Percentiles rank a stretch among this genome's conserved stretches.
These are phyloP conservation scores for Nanorana parkeri DNA, from an alignment of 2,113 vertebrate genomes.

Conservation along the genomic window DNA sequence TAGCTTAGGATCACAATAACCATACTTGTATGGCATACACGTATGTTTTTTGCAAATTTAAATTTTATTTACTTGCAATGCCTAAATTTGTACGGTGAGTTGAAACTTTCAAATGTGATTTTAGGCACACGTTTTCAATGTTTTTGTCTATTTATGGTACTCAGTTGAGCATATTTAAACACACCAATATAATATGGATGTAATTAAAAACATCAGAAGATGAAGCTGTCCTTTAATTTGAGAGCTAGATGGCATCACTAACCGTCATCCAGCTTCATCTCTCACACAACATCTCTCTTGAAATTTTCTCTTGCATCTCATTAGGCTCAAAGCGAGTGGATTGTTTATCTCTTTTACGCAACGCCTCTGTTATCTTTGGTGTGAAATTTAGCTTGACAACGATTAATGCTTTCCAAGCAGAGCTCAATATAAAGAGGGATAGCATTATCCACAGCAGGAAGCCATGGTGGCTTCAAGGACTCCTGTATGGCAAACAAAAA, in stretches of 20 bases:
- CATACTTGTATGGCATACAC: too few relatives aligned
- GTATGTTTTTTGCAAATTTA: too few relatives aligned
- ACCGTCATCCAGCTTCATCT: slow-evolving; percentile 36
- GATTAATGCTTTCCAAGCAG: slow-evolving; percentile 73
- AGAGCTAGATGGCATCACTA: slow-evolving; percentile 52
- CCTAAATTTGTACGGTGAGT: too few relatives aligned
- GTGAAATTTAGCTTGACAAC: slow-evolving; percentile 83
- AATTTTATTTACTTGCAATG: too few relatives aligned
- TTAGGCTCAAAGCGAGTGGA: slow-evolving; percentile 46
- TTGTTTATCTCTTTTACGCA: slow-evolving; percentile 78
- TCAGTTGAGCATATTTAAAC: slow-evolving; percentile 14
- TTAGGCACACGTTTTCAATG: not conserved
- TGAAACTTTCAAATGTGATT: too few relatives aligned
- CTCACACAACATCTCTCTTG: slow-evolving; percentile 61
- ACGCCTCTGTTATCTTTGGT: slow-evolving; percentile 78
- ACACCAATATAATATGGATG: slow-evolving; percentile 14
- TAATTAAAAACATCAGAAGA: slow-evolving; percentile 32
- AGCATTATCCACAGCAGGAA: slow-evolving; percentile 69
- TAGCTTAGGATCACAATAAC: too few relatives aligned
- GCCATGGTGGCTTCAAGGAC: slow-evolving; percentile 63
- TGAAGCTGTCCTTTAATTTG: slow-evolving; percentile 43
- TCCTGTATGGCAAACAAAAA: slow-evolving; percentile 73
- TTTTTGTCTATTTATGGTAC: slow-evolving; percentile 1
- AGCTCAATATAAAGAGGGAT: slow-evolving; percentile 66
- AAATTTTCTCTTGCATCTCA: slow-evolving; percentile 50